A percentile compares a stretch with the other conserved stretches of the same genome.
Evolutionary conservation across 2,888 invertebrate species (phyloP).

Genomic region (Tanypteryx hageni): DNA sequence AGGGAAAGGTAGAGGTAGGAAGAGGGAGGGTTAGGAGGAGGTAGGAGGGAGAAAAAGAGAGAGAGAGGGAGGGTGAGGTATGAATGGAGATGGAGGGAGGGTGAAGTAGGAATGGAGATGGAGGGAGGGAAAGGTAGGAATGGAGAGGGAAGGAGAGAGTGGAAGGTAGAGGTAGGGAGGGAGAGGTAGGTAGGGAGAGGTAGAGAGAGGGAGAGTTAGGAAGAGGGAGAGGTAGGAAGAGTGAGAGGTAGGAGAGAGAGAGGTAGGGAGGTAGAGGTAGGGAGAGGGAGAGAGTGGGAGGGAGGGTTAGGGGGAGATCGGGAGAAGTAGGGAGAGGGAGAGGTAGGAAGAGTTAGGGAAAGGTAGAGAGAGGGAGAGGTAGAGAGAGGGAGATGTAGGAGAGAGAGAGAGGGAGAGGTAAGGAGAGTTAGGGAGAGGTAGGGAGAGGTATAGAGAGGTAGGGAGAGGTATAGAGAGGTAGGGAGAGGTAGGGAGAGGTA

Average conservation of each 20-base stretch:
- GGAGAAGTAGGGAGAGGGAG: neutral
- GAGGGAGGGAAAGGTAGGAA: neutral
- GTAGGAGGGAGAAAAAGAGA: neutral
- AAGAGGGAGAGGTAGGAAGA: neutral
- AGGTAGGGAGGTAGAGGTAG: neutral
- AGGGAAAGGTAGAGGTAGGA: neutral
- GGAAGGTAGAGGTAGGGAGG: neutral
- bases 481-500: neutral
- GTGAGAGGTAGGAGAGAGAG: neutral
- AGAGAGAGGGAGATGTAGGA: neutral
- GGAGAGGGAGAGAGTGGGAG: neutral
- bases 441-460: neutral
- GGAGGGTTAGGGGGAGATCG: neutral
- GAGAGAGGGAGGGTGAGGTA: neutral
- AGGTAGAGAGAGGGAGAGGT: neutral
- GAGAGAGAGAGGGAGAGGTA: neutral
- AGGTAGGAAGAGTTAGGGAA: no score
- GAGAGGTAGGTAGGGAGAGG: neutral
- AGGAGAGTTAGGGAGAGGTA: neutral
- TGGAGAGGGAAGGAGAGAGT: no score
- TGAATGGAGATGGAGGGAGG: neutral
- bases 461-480: neutral
- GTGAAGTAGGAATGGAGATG: neutral
- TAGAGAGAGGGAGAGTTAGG: neutral
- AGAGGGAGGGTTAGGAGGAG: no score